Base-by-base conservation (phyloP, 2,888 invertebrate genomes). In the Homarus gammarus region DNA sequence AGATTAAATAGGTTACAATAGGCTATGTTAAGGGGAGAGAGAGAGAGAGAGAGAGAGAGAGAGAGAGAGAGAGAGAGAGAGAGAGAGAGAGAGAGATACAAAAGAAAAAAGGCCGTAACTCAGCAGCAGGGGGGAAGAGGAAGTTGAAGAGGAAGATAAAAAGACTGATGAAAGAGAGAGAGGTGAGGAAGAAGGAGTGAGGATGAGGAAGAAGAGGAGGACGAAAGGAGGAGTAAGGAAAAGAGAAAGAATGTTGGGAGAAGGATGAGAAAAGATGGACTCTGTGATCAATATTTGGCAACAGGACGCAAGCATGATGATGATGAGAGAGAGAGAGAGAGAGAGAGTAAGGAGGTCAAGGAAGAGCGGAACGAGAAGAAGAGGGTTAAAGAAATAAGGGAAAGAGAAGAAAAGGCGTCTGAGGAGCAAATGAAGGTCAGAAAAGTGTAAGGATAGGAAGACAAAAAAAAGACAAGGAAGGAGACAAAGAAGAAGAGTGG, bases 11-110 rank as follows among this genome's bases (percentile, higher is more conserved):
- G n/a, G n/a, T n/a, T n/a, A n/a, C n/a, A n/a, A n/a, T n/a, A n/a
- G n/a, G n/a, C n/a, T n/a, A n/a, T n/a, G n/a, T n/a, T n/a, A n/a
- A n/a, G 49, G 56, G 31, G 64, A 36, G 36, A 33, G 49, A 49
- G 79, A 64, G 38, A 36, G 64, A 61, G 61, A 36, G 64, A 49
- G 64, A 61, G 36, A 56, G 33, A 56, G 51, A 56, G 75, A 36
- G 44, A 36, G 44, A 36, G 33, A 75, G 36, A 38, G 36, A 40
- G 40, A 36, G 75, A 75, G 75, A 22, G 75, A 15, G 10, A 51
- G 10, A 22, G 51, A 18, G 51, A 15, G 51, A 18, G 51, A 56
- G 18, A 12, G 51, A 56, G 15, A 15, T 10, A 56, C 2, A 22
- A 3, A 27, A 70, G 36, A 22, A 15, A 2, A 15, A 56, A 1